These are phyloP conservation scores for Cervus canadensis DNA, from an alignment of 2,113 vertebrate species.

Conservation along the genomic window DNA sequence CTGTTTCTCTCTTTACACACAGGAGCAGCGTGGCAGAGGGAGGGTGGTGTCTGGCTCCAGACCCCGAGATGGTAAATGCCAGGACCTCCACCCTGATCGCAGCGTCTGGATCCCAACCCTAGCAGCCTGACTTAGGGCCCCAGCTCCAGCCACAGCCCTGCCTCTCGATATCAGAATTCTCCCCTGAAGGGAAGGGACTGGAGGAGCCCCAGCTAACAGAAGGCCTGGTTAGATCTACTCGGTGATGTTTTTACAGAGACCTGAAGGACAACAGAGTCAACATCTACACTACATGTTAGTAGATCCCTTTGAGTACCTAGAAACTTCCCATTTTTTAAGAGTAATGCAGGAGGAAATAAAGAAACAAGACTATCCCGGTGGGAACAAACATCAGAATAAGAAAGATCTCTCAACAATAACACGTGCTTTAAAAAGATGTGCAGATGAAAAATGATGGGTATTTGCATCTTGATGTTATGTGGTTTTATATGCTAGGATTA, in stretches of 20 bases:
- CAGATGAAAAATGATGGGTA: background rate
- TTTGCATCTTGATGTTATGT: background rate
- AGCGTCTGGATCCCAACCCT: background rate
- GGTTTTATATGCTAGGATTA: background rate
- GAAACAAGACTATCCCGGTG: background rate
- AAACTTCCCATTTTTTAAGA: background rate
- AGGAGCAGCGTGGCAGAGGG: background rate
- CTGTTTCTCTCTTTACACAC: background rate
- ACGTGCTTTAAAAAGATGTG: background rate
- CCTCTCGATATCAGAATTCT: background rate
- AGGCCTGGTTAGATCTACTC: background rate
- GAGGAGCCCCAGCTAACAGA: background rate
- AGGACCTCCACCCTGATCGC: background rate
- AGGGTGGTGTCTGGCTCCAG: background rate
- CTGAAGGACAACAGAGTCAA: background rate
- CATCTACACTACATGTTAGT: background rate
- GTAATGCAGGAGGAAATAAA: background rate
- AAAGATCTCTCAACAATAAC: background rate
- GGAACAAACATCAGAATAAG: background rate
- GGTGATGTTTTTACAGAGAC: background rate
- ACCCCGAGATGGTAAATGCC: background rate
- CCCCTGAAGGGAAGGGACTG: background rate
- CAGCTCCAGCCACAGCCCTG: background rate
- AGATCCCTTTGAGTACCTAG: background rate
- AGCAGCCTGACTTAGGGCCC: background rate